Percentiles rank a stretch among this genome's conserved stretches.
Conservation (phyloP, 2,888 invertebrate genomes). For the Mechanitis mazaeus region DNA sequence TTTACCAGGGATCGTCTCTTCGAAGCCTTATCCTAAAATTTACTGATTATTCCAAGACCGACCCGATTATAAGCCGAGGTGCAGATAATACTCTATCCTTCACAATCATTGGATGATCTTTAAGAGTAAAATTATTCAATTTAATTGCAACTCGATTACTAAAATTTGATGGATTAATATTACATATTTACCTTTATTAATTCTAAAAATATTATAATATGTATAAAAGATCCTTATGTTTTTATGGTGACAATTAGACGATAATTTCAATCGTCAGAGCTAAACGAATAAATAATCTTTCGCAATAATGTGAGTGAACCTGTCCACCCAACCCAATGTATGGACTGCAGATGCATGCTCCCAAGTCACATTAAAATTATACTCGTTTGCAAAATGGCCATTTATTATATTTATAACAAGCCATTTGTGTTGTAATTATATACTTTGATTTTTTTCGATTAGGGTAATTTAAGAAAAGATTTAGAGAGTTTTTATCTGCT, state of each 20-base stretch:
- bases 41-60: slow-evolving; percentile 16
- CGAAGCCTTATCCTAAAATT: slow-evolving; percentile 26
- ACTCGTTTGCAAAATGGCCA: slow-evolving; percentile 39
- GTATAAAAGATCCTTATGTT: too few relatives aligned
- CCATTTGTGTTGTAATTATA: too few relatives aligned
- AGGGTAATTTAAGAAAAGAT: too few relatives aligned
- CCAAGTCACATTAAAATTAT: slow-evolving; percentile 45
- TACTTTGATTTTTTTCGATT: too few relatives aligned
- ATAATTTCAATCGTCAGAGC: not conserved
- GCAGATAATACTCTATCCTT: slow-evolving; percentile 16
- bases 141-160: not conserved
- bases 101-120: slow-evolving; percentile 22
- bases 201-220: not conserved
- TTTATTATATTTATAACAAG: slow-evolving; percentile 32
- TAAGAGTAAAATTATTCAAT: slow-evolving; percentile 21
- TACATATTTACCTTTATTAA: not conserved
- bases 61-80: slow-evolving; percentile 4
- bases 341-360: slow-evolving; percentile 46
- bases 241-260: too few relatives aligned
- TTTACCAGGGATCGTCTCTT: slow-evolving; percentile 38
- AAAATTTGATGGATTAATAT: too few relatives aligned
- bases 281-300: slow-evolving; percentile 44
- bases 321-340: slow-evolving; percentile 40
- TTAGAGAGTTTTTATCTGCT: too few relatives aligned
- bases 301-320: slow-evolving; percentile 40